phyloP scores from a whole-genome alignment of 2,888 invertebrate species.

The Lepetodrilus schrolli region DNA sequence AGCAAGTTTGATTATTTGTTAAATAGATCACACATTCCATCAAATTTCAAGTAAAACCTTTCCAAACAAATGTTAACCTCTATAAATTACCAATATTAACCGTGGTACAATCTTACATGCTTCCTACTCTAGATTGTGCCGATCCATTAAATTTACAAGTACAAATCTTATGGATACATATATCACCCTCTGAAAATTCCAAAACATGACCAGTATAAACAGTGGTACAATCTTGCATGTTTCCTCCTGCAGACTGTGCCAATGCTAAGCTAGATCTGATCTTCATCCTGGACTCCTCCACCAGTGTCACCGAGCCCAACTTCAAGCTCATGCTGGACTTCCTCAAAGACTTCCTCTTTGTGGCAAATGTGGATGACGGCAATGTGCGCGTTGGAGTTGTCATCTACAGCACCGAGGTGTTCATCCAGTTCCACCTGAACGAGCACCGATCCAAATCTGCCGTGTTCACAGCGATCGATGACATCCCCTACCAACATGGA shows the following conservation, averaged over 20 bases:
- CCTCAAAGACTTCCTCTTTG: slow-evolving; percentile 52
- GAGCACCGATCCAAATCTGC: slow-evolving; percentile 41
- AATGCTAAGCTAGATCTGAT: slow-evolving; percentile 54
- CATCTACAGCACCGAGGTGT: slow-evolving; percentile 54
- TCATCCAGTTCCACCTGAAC: slow-evolving; percentile 64
- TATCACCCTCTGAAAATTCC: too few relatives aligned
- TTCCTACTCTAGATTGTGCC: slow-evolving; percentile 37
- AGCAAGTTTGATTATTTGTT: too few relatives aligned
- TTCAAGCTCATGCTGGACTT: slow-evolving; percentile 55
- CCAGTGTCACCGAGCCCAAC: slow-evolving; percentile 57
- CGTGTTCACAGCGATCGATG: slow-evolving; percentile 57
- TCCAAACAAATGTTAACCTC: too few relatives aligned
- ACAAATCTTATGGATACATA: too few relatives aligned
- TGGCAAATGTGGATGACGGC: slow-evolving; percentile 49
- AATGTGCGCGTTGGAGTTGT: slow-evolving; percentile 32
- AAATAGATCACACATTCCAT: too few relatives aligned
- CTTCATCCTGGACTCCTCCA: slow-evolving; percentile 65
- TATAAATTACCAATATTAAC: too few relatives aligned
- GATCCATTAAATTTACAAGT: too few relatives aligned
- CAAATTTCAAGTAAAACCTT: too few relatives aligned
- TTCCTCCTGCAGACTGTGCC: slow-evolving; percentile 37
- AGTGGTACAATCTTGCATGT: neutral
- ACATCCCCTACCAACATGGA: slow-evolving; percentile 52
- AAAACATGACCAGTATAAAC: too few relatives aligned
- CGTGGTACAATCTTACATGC: neutral